These are phyloP conservation scores for Hirtodrosophila duncani DNA, from an alignment of 2,888 invertebrate genomes.

Conservation along the genomic window DNA sequence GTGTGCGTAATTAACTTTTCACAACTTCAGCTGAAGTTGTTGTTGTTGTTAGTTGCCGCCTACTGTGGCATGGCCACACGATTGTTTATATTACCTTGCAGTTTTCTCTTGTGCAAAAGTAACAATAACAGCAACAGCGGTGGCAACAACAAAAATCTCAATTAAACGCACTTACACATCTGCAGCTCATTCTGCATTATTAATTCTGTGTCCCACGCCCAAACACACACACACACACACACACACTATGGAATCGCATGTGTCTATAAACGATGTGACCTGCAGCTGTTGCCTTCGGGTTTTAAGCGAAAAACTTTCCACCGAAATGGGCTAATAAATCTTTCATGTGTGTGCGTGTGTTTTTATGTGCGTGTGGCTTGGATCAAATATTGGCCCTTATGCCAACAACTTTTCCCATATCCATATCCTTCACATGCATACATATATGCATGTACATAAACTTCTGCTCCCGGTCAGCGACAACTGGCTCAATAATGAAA, in stretches of 20 bases:
- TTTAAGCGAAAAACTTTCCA: constrained; percentile 46
- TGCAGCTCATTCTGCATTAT: constrained; percentile 54
- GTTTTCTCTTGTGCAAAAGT: too few species aligned
- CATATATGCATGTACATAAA: constrained; percentile 1
- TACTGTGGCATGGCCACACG: too few species aligned
- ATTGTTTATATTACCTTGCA: too few species aligned
- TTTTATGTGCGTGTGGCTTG: constrained; percentile 9
- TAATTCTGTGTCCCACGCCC: constrained; percentile 33
- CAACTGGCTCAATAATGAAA: constrained; percentile 50
- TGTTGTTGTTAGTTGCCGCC: too few species aligned
- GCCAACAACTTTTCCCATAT: constrained; percentile 41
- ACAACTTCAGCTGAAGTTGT: constrained; percentile 3
- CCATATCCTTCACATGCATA: constrained; percentile 8
- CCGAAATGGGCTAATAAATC: constrained; percentile 55
- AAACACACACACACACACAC: constrained; percentile 3
- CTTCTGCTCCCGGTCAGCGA: neutral
- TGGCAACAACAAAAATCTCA: constrained; percentile 19
- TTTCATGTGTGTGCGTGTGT: constrained; percentile 30
- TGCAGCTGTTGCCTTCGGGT: constrained; percentile 34
- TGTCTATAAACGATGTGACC: constrained; percentile 20
- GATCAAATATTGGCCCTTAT: constrained; percentile 25
- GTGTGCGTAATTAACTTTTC: constrained; percentile 24
- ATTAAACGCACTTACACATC: constrained; percentile 35
- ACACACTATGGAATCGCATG: constrained; percentile 14
- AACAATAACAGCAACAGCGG: too few species aligned